Percentiles rank a stretch among this genome's conserved stretches.
Evolutionary conservation across 2,797 vertebrate species (phyloP).

Genomic region (Esox lucius): DNA sequence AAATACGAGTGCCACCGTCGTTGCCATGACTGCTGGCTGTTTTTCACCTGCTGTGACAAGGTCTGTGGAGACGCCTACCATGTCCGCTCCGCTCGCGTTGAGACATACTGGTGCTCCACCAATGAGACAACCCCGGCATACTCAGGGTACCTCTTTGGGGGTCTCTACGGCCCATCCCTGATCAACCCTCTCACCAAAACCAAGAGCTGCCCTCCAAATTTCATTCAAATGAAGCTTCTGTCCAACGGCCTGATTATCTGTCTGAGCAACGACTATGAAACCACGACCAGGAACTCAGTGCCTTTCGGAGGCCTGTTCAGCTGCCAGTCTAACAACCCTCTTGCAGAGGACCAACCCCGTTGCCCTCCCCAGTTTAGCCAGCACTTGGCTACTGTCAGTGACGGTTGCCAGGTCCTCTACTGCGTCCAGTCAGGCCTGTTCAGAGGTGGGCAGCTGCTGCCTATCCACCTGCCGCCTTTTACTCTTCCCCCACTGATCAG

Average conservation of each 20-base stretch:
- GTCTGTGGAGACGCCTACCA: conserved; percentile 77
- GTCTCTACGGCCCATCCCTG: conserved; percentile 74
- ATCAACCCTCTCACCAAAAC: conserved; percentile 72
- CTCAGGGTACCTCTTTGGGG: conserved; percentile 87
- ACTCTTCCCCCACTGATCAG: conserved; percentile 71
- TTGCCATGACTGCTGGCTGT: conserved; percentile 39
- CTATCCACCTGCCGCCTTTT: conserved; percentile 82
- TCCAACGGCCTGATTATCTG: conserved; percentile 81
- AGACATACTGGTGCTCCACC: conserved; percentile 80
- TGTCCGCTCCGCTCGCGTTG: conserved; percentile 75
- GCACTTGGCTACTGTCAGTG: conserved; percentile 82
- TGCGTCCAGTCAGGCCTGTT: conserved; percentile 83
- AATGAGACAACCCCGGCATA: conserved; percentile 39
- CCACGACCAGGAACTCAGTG: conserved; percentile 65
- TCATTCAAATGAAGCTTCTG: conserved; percentile 70
- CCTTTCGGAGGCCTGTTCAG: conserved; percentile 91
- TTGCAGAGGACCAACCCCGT: conserved; percentile 58
- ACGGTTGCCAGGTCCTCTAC: conserved; percentile 88
- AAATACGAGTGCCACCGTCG: conserved; percentile 69
- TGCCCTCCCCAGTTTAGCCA: conserved; percentile 87
- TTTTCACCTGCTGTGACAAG: conserved; percentile 49
- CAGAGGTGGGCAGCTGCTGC: conserved; percentile 74
- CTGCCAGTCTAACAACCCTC: conserved; percentile 80
- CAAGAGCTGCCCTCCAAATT: conserved; percentile 78
- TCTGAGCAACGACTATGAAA: conserved; percentile 82